phyloP scores from a whole-genome alignment of 2,113 vertebrate species.

The Donacobius atricapilla region DNA sequence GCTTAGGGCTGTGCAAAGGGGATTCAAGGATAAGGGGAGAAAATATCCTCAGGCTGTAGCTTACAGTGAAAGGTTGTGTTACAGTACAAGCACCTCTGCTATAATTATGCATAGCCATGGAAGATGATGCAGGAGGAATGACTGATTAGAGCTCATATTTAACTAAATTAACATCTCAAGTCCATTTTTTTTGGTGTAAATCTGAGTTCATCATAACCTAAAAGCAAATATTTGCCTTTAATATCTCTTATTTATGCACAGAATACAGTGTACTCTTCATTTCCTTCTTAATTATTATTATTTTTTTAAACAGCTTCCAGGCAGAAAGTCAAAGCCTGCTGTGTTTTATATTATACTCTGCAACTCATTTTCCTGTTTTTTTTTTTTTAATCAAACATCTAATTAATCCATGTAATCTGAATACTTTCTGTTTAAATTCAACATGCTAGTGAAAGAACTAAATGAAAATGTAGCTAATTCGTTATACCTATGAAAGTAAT shows the following conservation, averaged over 20 bases:
- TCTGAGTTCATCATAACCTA: constrained; percentile 61
- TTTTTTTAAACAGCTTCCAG: constrained; percentile 70
- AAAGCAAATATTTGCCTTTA: constrained; percentile 75
- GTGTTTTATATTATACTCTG: constrained; percentile 70
- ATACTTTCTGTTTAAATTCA: constrained; percentile 68
- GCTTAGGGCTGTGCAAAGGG: constrained; percentile 57
- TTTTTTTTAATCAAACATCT: constrained; percentile 65
- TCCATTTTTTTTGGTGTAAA: constrained; percentile 53
- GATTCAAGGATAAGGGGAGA: constrained; percentile 62
- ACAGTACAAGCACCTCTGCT: constrained; percentile 28
- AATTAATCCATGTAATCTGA: constrained; percentile 73
- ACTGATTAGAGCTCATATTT: constrained; percentile 64
- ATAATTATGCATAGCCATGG: constrained; percentile 58
- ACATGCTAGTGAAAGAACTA: constrained; percentile 52
- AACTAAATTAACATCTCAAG: constrained; percentile 69
- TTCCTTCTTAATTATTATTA: constrained; percentile 76
- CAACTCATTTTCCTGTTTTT: constrained; percentile 68
- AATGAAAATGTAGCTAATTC: constrained; percentile 62
- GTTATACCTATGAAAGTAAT: constrained; percentile 31
- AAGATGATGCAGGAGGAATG: constrained; percentile 43
- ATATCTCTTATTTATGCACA: constrained; percentile 72
- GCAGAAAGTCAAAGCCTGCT: constrained; percentile 78
- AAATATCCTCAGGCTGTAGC: constrained; percentile 47
- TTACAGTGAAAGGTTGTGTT: constrained; percentile 52
- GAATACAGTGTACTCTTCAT: constrained; percentile 69